These are phyloP conservation scores for Stenchaetothrips biformis DNA, from an alignment of 2,888 invertebrate genomes.

Conservation along the genomic window DNA sequence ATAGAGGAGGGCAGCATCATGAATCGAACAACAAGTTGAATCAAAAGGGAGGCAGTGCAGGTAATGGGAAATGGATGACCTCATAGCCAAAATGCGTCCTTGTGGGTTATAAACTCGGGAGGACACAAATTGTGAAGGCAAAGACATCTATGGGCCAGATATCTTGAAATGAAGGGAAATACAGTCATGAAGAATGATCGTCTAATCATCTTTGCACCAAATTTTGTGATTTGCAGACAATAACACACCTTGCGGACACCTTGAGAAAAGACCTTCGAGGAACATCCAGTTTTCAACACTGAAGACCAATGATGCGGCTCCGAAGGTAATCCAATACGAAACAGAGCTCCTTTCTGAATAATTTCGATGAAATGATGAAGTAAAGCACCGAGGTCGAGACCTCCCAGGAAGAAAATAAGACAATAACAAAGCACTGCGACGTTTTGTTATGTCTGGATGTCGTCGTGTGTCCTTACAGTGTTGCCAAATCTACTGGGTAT, in stretches of 20 bases:
- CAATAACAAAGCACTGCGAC: neutral
- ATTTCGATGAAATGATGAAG: neutral
- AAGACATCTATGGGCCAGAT: neutral
- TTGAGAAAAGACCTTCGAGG: neutral
- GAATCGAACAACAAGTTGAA: too few species aligned
- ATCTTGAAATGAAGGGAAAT: neutral
- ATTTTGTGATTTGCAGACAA: neutral
- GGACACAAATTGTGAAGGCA: neutral
- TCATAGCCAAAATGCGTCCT: neutral
- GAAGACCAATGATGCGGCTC: neutral
- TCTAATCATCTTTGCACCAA: neutral
- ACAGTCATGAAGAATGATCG: neutral
- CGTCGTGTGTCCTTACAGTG: neutral
- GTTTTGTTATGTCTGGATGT: neutral
- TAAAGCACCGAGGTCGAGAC: too few species aligned
- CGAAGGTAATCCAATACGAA: neutral
- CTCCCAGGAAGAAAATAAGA: neutral
- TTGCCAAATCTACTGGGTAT: too few species aligned
- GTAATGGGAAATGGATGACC: neutral
- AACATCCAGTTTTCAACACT: neutral
- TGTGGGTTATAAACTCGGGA: neutral
- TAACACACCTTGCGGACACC: conserved; percentile 1
- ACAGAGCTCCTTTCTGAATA: neutral
- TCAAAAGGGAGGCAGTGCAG: neutral
- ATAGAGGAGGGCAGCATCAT: neutral